Evolutionary conservation across 2,888 invertebrate species (phyloP).

Genomic region (Odontothrips loti): DNA sequence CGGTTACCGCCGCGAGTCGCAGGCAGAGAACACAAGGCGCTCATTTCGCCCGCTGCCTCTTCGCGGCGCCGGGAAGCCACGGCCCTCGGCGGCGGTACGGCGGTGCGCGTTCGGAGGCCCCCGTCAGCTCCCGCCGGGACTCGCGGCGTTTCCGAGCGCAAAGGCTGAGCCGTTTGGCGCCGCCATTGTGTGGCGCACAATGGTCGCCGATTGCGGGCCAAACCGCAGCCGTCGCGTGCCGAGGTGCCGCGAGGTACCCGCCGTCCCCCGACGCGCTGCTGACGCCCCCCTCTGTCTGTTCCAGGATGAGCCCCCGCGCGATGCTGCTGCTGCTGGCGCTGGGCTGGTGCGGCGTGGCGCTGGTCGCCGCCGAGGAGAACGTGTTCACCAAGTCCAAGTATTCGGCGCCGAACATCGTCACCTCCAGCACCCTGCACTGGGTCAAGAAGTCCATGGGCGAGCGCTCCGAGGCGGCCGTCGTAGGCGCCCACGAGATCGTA

Average conservation of each 20-base stretch:
- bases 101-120: too few species aligned
- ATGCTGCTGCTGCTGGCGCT: slow-evolving; percentile 33
- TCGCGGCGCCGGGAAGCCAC: too few species aligned
- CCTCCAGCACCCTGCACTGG: slow-evolving; percentile 78
- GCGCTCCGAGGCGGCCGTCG: slow-evolving; percentile 61
- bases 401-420: slow-evolving; percentile 61
- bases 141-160: neutral
- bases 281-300: neutral
- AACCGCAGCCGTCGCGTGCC: neutral
- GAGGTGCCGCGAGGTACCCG: neutral
- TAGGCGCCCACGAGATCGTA: slow-evolving; percentile 53
- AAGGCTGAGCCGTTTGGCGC: neutral
- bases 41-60: too few species aligned
- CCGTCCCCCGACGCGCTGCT: neutral
- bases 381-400: slow-evolving; percentile 47
- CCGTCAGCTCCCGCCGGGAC: neutral
- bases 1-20: too few species aligned
- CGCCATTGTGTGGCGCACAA: neutral
- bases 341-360: slow-evolving; percentile 31
- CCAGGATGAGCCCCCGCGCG: neutral
- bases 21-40: too few species aligned
- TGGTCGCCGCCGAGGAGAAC: slow-evolving; percentile 43
- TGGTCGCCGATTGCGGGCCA: neutral
- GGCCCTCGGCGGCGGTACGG: too few species aligned
- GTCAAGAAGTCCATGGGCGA: slow-evolving; percentile 52